Evolutionary conservation across 1,140 invertebrate species (phyloP).

Genomic region (Dreissena polymorpha): DNA sequence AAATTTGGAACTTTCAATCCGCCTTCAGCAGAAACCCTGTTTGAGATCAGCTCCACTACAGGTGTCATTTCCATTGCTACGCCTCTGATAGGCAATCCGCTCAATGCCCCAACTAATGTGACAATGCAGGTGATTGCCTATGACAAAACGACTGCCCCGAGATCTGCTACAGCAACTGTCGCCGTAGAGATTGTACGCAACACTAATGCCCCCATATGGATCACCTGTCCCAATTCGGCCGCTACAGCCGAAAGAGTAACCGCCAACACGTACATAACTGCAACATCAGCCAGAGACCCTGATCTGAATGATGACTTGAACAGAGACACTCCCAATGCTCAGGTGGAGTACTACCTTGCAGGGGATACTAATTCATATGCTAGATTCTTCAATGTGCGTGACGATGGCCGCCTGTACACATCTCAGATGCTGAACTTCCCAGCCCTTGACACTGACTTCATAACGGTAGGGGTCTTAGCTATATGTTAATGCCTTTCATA

Average conservation of each 20-base stretch:
- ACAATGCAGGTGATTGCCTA: slow-evolving; percentile 28
- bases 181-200: slow-evolving; percentile 40
- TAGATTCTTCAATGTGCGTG: slow-evolving; percentile 35
- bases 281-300: slow-evolving; percentile 12
- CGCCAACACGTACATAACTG: not conserved
- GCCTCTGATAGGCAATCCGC: slow-evolving; percentile 19
- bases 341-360: slow-evolving; percentile 14
- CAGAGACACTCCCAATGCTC: slow-evolving; percentile 46
- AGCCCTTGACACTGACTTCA: not conserved
- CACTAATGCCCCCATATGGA: slow-evolving; percentile 14
- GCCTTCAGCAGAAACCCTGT: slow-evolving; percentile 7
- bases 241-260: slow-evolving; percentile 5
- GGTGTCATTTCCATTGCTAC: slow-evolving; percentile 34
- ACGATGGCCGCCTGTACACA: slow-evolving; percentile 26
- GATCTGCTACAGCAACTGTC: slow-evolving; percentile 34
- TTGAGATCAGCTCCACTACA: slow-evolving; percentile 33
- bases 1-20: slow-evolving; percentile 22
- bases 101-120: slow-evolving; percentile 2
- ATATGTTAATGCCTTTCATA: too few relatives aligned
- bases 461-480: slow-evolving; percentile 24
- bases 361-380: slow-evolving; percentile 36
- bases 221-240: not conserved
- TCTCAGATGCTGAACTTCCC: slow-evolving; percentile 34
- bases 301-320: slow-evolving; percentile 15
- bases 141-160: slow-evolving; percentile 20